Evolutionary conservation across 2,888 invertebrate species (phyloP).

Genomic region (Mesorhabditis spiculigera): DNA sequence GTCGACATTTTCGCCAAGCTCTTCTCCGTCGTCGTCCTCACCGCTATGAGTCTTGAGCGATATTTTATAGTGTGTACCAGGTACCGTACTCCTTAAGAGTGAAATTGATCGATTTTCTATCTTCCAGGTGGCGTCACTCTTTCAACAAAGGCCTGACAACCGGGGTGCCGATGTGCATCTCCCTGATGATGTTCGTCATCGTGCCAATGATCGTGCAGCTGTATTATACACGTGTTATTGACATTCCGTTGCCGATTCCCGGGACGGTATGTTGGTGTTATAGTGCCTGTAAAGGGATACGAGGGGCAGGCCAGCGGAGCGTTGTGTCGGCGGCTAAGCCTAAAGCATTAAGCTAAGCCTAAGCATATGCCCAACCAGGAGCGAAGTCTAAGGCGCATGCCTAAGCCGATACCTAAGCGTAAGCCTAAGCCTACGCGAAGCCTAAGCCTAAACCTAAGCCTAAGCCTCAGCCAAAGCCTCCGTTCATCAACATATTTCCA

Average conservation of each 20-base stretch:
- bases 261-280: neutral
- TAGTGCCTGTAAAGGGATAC: neutral
- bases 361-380: too few species aligned
- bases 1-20: slow-evolving; percentile 46
- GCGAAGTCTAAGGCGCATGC: too few species aligned
- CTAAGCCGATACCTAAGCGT: too few species aligned
- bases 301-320: neutral
- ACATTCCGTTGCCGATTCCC: neutral
- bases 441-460: too few species aligned
- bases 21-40: slow-evolving; percentile 46
- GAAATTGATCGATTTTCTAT: neutral
- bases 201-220: slow-evolving; percentile 17
- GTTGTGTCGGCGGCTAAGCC: neutral
- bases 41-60: slow-evolving; percentile 48
- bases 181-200: slow-evolving; percentile 15
- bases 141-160: slow-evolving; percentile 7
- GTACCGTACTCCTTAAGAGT: slow-evolving; percentile 13
- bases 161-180: slow-evolving; percentile 7
- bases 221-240: neutral
- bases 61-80: slow-evolving; percentile 49
- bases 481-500: neutral
- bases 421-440: too few species aligned
- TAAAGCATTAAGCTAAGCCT: neutral
- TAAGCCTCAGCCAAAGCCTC: too few species aligned
- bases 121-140: slow-evolving; percentile 16